A percentile compares a stretch with the other conserved stretches of the same genome.
phyloP scores from a whole-genome alignment of 2,113 vertebrate genomes.

The Lonchura striata region DNA sequence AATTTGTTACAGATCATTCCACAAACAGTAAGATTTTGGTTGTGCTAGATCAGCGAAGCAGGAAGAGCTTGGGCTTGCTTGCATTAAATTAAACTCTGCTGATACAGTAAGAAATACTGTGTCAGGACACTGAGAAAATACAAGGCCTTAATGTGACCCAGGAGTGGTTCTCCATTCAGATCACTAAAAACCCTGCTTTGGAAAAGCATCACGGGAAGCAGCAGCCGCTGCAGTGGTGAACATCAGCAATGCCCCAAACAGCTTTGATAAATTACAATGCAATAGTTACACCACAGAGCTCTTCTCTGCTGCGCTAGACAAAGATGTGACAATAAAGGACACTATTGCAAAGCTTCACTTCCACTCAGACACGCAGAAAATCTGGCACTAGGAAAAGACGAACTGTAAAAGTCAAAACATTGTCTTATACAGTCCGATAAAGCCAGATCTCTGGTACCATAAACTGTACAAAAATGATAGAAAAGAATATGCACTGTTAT shows the following conservation, averaged over 20 bases:
- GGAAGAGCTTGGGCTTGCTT: conserved; percentile 19
- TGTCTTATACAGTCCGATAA: conserved; percentile 53
- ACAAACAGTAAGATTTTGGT: conserved; percentile 3
- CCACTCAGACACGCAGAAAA: conserved; percentile 51
- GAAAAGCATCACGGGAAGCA: conserved; percentile 33
- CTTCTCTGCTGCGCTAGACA: conserved; percentile 41
- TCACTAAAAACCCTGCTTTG: conserved; percentile 5
- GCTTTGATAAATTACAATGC: conserved; percentile 48
- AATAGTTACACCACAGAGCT: conserved; percentile 52
- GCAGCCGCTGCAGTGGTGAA: neutral
- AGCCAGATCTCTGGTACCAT: conserved; percentile 71
- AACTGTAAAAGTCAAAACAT: conserved; percentile 39
- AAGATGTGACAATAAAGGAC: conserved; percentile 47
- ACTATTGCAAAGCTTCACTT: conserved; percentile 53
- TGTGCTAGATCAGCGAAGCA: conserved; percentile 48
- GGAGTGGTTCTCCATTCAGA: neutral
- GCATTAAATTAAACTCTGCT: conserved; percentile 14
- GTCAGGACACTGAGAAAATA: conserved; percentile 20
- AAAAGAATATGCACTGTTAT: conserved; percentile 77
- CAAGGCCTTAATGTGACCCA: conserved; percentile 14
- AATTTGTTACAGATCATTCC: conserved; percentile 36
- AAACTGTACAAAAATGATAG: conserved; percentile 79
- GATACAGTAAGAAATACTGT: conserved; percentile 22
- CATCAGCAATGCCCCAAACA: conserved; percentile 17
- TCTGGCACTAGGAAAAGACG: conserved; percentile 59